Percentiles rank a stretch among this genome's conserved stretches.
Conservation (phyloP, 2,113 vertebrate genomes). For the Plecotus auritus region DNA sequence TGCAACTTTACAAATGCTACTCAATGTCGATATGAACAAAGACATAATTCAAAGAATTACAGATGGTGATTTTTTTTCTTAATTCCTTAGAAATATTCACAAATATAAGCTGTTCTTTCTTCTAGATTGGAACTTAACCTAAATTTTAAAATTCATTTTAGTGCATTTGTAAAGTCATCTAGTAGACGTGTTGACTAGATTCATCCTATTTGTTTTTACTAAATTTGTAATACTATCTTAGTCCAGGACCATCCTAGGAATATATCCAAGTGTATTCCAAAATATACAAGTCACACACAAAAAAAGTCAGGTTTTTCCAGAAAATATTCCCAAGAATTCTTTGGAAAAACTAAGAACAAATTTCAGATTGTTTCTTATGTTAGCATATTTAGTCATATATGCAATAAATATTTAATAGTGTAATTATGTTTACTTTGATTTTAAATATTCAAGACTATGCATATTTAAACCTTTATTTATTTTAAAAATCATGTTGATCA, state of each 20-base stretch:
- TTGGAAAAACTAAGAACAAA: constrained; percentile 6
- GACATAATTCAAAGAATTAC: background rate
- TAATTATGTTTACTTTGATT: background rate
- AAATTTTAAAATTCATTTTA: background rate
- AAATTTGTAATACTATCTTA: constrained; percentile 12
- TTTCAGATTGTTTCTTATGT: background rate
- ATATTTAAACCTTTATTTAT: constrained; percentile 28
- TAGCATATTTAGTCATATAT: background rate
- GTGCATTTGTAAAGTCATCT: background rate
- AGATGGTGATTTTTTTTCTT: background rate
- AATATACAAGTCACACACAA: background rate
- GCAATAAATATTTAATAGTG: background rate
- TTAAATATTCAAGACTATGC: background rate
- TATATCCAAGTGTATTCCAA: background rate
- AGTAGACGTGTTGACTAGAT: background rate
- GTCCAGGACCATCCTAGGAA: background rate
- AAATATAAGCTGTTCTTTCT: background rate
- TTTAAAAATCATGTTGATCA: background rate
- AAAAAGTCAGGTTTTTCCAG: background rate
- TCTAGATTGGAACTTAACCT: background rate
- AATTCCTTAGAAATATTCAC: background rate
- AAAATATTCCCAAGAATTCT: background rate
- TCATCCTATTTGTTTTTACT: background rate
- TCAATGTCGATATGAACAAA: background rate
- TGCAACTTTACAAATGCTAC: background rate